Base-by-base conservation (phyloP, 1,140 invertebrate species). In the Bombus sibiricus region DNA sequence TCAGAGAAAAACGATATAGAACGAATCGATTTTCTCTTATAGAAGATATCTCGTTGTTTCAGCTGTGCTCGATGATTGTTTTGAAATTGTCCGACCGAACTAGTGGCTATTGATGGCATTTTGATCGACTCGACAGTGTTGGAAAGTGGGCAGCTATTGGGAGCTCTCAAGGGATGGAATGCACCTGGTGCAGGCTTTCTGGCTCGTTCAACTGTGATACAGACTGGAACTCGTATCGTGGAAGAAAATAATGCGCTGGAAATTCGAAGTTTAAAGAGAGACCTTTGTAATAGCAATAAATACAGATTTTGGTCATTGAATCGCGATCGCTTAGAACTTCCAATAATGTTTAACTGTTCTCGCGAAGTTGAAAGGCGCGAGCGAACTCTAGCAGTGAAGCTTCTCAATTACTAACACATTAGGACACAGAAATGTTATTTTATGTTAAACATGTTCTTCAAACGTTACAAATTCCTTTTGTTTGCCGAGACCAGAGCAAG, bases 71-170 rank as follows among this genome's bases (percentile, higher is more conserved):
- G 72, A 66, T 68, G 41, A 77, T 32, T 66, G 79, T 80, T 85
- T 62, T 22, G 39, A 73, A 73, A 85, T 80, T 53, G 83, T 80
- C 68, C 78, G n/a, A 13, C 43, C 69, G 8, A 22, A 66, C 28
- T 57, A 75, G 72, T 10, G 59, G 59, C 28, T 62, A 85, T 79
- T 80, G 82, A 83, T 78, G 82, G 64, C 34, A 41, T 78, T 83
- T 83, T 71, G 74, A 76, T 77, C 76, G 81, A 83, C 73, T 77
- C 59, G 53, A 41, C 43, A 62, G 64, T 77, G 73, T 28, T 43
- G 43, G 62, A 43, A 25, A 53, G 39, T 53, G 47, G 47, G 47
- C 18, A 53, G 47, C 47, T 53, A 53, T 37, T 69, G 68, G 25
- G 13, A 53, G 59, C 22, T 18, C 8, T 32, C 3, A 4, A 25